These are phyloP conservation scores for Vidua macroura DNA, from an alignment of 2,113 vertebrate species.

Conservation along the genomic window DNA sequence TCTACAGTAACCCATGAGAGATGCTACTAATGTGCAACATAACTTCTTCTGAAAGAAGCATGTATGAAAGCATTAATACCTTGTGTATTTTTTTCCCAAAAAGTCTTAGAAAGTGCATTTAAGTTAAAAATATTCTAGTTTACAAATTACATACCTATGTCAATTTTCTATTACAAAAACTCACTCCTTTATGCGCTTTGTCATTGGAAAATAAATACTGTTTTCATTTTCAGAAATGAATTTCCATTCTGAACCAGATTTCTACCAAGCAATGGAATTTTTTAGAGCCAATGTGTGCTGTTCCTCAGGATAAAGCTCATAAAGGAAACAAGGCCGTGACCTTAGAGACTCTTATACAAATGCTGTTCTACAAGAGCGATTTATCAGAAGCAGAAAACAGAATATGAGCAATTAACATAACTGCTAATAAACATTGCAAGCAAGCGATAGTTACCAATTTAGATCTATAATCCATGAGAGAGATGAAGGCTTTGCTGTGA, in stretches of 20 bases:
- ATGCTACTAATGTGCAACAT: not conserved
- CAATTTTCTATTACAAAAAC: not conserved
- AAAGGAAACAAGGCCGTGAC: not conserved
- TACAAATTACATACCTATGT: not conserved
- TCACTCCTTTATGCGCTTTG: constrained; percentile 7
- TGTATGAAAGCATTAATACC: not conserved
- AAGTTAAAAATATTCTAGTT: not conserved
- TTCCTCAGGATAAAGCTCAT: constrained; percentile 17
- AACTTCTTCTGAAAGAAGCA: not conserved
- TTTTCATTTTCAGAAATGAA: not conserved
- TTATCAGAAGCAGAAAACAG: constrained; percentile 24
- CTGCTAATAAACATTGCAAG: constrained; percentile 45
- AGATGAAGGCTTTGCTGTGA: constrained; percentile 59
- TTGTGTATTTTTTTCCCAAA: fast-evolving
- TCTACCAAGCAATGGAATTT: not conserved
- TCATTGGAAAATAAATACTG: not conserved
- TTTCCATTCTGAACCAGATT: not conserved
- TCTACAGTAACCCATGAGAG: not conserved
- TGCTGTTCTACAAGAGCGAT: not conserved
- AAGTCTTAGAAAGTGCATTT: not conserved
- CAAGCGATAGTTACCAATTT: constrained; percentile 67
- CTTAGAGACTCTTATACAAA: not conserved
- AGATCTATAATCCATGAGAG: constrained; percentile 66
- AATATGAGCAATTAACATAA: constrained; percentile 7
- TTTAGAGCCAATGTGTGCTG: not conserved